Conservation (phyloP, 1,140 invertebrate genomes). For the Aphaenogaster floridana region DNA sequence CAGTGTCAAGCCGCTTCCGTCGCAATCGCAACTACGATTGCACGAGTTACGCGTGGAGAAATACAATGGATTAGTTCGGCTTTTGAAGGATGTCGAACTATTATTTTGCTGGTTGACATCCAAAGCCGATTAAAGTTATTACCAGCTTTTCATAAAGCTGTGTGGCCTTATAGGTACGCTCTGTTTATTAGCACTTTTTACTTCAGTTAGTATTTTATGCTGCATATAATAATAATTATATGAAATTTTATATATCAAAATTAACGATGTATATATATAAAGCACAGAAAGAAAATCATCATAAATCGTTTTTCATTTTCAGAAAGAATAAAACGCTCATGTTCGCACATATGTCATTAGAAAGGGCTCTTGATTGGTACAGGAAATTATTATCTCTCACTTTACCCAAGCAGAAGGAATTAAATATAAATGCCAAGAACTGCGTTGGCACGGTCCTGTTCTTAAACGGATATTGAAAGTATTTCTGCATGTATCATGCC, state of each 20-base stretch:
- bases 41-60: slow-evolving; percentile 98
- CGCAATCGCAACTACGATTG: slow-evolving; percentile 91
- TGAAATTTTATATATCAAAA: slow-evolving; percentile 1
- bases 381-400: slow-evolving; percentile 95
- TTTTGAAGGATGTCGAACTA: slow-evolving; percentile 98
- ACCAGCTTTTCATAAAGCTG: slow-evolving; percentile 96
- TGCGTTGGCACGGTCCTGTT: slow-evolving; percentile 98
- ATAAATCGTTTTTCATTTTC: slow-evolving; percentile 53
- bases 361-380: slow-evolving; percentile 97
- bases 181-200: neutral
- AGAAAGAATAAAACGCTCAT: slow-evolving; percentile 96
- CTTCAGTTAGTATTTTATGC: neutral
- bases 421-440: slow-evolving; percentile 98
- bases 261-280: neutral
- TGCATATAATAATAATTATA: neutral
- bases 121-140: slow-evolving; percentile 95
- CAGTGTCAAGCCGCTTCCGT: slow-evolving; percentile 84
- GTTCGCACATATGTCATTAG: slow-evolving; percentile 97
- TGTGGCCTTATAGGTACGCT: slow-evolving; percentile 97
- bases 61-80: slow-evolving; percentile 96
- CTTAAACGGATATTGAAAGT: slow-evolving; percentile 97
- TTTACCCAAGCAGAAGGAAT: slow-evolving; percentile 92
- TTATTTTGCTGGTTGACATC: slow-evolving; percentile 96
- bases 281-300: slow-evolving; percentile 3
- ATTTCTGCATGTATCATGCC: slow-evolving; percentile 99